A percentile compares a stretch with the other conserved stretches of the same genome.
These are phyloP conservation scores for Odocoileus virginianus DNA, from an alignment of 2,113 vertebrate species.

Conservation along the genomic window DNA sequence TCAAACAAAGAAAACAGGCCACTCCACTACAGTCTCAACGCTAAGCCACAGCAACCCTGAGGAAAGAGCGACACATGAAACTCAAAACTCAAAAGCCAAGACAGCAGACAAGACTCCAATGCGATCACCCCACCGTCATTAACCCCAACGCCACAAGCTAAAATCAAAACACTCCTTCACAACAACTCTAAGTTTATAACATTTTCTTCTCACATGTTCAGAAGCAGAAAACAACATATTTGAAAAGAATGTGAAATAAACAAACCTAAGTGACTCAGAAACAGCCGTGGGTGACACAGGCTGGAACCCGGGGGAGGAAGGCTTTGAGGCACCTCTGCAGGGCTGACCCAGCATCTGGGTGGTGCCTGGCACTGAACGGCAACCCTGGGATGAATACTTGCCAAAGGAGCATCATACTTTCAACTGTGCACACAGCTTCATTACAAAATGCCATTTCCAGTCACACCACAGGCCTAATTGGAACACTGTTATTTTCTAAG, in stretches of 20 bases:
- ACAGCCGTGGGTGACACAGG: neutral
- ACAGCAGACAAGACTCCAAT: neutral
- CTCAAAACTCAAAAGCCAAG: neutral
- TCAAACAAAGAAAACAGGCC: neutral
- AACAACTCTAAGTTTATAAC: neutral
- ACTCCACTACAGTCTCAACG: neutral
- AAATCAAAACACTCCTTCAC: too few relatives aligned
- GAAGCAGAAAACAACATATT: neutral
- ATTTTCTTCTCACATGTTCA: neutral
- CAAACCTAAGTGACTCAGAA: neutral
- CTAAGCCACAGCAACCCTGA: neutral
- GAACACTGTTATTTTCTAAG: neutral
- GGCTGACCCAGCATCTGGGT: fast-evolving
- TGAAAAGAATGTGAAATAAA: neutral
- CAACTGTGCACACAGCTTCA: too few relatives aligned
- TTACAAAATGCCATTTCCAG: neutral
- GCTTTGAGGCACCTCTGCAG: fast-evolving
- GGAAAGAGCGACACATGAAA: fast-evolving
- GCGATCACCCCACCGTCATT: fast-evolving
- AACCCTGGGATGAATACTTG: fast-evolving
- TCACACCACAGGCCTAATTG: too few relatives aligned
- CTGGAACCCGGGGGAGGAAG: fast-evolving
- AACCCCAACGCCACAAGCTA: neutral
- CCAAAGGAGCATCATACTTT: too few relatives aligned
- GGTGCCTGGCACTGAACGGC: fast-evolving